Evolutionary conservation across 1,140 invertebrate species (phyloP).

Genomic region (Drepana arcuata): DNA sequence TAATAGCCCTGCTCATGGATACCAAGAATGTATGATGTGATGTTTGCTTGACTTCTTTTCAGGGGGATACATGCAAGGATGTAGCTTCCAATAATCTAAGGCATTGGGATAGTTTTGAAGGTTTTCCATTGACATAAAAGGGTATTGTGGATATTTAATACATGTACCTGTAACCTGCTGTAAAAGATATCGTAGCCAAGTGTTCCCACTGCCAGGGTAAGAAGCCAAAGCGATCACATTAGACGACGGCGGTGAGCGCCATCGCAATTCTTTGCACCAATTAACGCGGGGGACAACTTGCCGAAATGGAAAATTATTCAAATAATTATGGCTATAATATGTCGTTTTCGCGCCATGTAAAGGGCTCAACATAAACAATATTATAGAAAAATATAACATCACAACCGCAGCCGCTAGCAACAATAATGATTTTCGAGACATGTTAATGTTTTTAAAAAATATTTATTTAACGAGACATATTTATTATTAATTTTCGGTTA

Average conservation of each 20-base stretch:
- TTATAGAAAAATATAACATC: constrained; percentile 54
- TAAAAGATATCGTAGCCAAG: constrained; percentile 83
- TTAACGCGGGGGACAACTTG: constrained; percentile 32
- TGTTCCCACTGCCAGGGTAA: constrained; percentile 86
- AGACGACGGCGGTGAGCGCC: constrained; percentile 27
- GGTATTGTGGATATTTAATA: constrained; percentile 1
- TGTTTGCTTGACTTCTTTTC: no score
- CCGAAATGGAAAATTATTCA: constrained; percentile 30
- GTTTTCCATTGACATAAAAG: no score
- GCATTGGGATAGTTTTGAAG: no score
- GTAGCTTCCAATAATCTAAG: no score
- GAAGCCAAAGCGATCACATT: constrained; percentile 76
- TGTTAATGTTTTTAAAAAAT: constrained; percentile 9
- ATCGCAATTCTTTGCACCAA: constrained; percentile 48
- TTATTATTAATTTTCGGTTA: no score
- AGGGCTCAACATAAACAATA: constrained; percentile 53
- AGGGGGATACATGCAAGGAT: no score
- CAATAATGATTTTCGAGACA: constrained; percentile 50
- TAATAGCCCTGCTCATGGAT: no score
- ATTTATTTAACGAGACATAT: constrained; percentile 6
- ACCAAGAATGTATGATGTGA: no score
- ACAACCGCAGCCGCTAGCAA: constrained; percentile 37
- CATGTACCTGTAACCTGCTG: constrained; percentile 82
- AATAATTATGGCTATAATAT: constrained; percentile 36
- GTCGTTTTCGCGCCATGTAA: constrained; percentile 28